Conservation (phyloP, 2,113 vertebrate species). For the Pachycephala philippinensis region DNA sequence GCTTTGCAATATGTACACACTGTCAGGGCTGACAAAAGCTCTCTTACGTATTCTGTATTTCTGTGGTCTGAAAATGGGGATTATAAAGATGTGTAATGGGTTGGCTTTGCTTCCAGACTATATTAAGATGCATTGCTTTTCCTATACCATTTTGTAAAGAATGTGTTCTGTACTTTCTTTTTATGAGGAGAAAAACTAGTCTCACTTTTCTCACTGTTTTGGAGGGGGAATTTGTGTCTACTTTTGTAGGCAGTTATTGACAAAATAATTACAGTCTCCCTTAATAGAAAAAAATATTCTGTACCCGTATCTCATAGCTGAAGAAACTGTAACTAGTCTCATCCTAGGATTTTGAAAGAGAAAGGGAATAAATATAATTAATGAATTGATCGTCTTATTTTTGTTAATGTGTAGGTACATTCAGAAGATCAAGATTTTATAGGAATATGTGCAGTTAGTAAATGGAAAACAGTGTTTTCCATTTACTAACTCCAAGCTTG, state of each 20-base stretch:
- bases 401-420: not conserved
- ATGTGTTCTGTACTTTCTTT: not conserved
- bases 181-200: not conserved
- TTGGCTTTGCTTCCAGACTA: not conserved
- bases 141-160: not conserved
- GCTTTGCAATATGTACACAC: not conserved
- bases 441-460: not conserved
- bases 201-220: not conserved
- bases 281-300: not conserved
- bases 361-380: not conserved
- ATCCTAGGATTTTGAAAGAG: not conserved
- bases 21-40: not conserved
- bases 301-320: not conserved
- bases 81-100: not conserved
- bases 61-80: not conserved
- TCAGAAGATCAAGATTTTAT: not conserved
- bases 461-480: not conserved
- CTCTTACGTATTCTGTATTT: not conserved
- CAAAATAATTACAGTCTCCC: not conserved
- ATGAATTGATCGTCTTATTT: not conserved
- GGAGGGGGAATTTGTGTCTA: not conserved
- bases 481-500: not conserved
- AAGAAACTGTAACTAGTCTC: not conserved
- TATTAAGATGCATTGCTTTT: not conserved
- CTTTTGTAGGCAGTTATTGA: not conserved